Base-by-base conservation (phyloP, 2,113 vertebrate genomes). In the Smithornis capensis region DNA sequence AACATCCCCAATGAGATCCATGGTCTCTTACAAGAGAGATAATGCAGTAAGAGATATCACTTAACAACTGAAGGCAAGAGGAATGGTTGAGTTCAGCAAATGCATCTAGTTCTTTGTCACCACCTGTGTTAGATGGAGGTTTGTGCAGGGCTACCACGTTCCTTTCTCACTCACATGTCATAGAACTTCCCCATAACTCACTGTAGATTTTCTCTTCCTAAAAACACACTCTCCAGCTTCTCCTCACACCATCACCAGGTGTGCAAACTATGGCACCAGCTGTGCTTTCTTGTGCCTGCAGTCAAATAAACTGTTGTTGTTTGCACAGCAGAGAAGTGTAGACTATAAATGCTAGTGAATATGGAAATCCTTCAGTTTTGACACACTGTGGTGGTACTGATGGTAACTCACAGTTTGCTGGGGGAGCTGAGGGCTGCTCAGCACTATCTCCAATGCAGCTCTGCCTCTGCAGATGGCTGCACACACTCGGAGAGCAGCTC, bases 1-100 rank as follows among this genome's bases (percentile, higher is more conserved):
- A 82, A 33, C 21, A 53, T 6, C 73, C 47, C 76, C 10, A 0
- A 0, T 15, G 4, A 83, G 17, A 23, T n/a, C 12, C 3, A 3
- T 28, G 28, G 27, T 49, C 60, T 60, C 47, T 17, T 3, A 22
- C 28, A 37, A n/a, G 15, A 9, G 11, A 22, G 19, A 33, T 40
- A 64, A 15, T 6, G 8, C 56, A 38, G 14, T 0, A 7, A n/a
- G 47, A 50, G 38, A 10, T 19, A 64, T 9, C 40, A 68, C 25
- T 47, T 7, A 90, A 33, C 16, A 38, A 4, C 69, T 5, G 40
- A 83, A 71, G 67, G 57, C 33, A 31, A 47, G 59, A 70, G 59
- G 22, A 37, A 10, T 24, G 47, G 10, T 2, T 4, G 21, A 59
- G 33, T 57, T 67, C 63, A 87, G 19, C 1, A 3, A 59, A n/a